Evolutionary conservation across 2,797 vertebrate genomes (phyloP).

Genomic region (Cyclura pinguis): DNA sequence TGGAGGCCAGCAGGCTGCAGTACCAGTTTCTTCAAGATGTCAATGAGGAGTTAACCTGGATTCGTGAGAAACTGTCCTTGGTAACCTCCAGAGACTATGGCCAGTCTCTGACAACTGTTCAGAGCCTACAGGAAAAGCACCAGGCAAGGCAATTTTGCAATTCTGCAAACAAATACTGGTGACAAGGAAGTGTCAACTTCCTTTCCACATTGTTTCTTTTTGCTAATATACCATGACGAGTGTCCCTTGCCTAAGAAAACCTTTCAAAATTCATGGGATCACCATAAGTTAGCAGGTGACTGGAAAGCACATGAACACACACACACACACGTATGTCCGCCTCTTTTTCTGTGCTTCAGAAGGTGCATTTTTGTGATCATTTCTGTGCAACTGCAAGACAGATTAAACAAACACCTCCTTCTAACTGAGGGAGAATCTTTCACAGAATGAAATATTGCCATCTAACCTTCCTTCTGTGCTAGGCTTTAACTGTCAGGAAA

Average conservation of each 20-base stretch:
- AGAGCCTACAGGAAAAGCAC: conserved; percentile 86
- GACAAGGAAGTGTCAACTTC: conserved; percentile 6
- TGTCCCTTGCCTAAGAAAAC: too few relatives aligned
- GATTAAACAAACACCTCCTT: not conserved
- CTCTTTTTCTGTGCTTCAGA: not conserved
- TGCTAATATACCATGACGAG: not conserved
- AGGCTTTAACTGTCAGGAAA: conserved; percentile 35
- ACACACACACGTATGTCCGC: not conserved
- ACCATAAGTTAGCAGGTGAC: too few relatives aligned
- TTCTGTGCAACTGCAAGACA: not conserved
- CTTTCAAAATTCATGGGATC: too few relatives aligned
- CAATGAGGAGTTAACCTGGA: conserved; percentile 88
- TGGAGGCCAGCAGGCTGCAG: conserved; percentile 86
- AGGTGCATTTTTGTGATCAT: not conserved
- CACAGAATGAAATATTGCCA: not conserved
- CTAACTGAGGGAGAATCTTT: not conserved
- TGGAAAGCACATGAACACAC: too few relatives aligned
- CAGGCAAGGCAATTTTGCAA: conserved; percentile 79
- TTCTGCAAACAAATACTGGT: not conserved
- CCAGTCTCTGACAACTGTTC: conserved; percentile 78
- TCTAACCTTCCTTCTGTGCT: not conserved
- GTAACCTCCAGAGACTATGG: conserved; percentile 81
- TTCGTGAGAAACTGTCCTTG: conserved; percentile 82
- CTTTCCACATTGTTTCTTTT: conserved; percentile 13
- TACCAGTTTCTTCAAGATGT: conserved; percentile 87